These are phyloP conservation scores for Mus pahari DNA, from an alignment of 2,113 vertebrate species.

Conservation along the genomic window DNA sequence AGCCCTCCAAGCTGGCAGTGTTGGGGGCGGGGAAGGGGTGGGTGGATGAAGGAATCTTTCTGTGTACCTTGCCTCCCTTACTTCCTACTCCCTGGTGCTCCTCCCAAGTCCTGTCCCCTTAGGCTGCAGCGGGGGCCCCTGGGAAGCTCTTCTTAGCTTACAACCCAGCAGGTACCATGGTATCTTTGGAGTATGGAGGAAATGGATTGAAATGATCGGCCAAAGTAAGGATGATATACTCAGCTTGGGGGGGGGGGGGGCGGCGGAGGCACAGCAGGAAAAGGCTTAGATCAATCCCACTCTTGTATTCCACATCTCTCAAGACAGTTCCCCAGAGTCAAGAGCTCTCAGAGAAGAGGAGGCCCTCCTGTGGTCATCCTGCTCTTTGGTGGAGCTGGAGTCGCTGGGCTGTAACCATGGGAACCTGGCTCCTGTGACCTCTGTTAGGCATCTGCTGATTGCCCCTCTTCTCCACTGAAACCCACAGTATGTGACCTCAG, in stretches of 20 bases:
- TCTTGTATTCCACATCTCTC: neutral
- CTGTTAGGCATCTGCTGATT: slow-evolving; percentile 65
- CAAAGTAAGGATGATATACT: neutral
- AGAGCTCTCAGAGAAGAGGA: neutral
- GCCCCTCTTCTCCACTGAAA: slow-evolving; percentile 65
- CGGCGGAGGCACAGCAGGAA: neutral
- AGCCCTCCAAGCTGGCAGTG: neutral
- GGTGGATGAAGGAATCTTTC: neutral
- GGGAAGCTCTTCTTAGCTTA: neutral
- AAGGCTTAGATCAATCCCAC: too few species aligned
- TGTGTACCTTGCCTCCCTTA: neutral
- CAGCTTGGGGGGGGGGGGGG: neutral
- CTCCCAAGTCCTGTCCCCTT: neutral
- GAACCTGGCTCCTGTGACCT: slow-evolving; percentile 55
- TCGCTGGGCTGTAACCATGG: slow-evolving; percentile 67
- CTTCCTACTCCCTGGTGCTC: neutral
- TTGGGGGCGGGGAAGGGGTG: neutral
- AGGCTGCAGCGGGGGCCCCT: fast-evolving
- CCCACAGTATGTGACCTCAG: slow-evolving; percentile 51
- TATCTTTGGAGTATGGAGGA: fast-evolving
- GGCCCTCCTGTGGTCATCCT: slow-evolving; percentile 62
- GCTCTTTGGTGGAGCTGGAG: slow-evolving; percentile 73
- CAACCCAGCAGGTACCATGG: neutral
- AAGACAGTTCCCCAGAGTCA: neutral
- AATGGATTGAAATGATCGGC: neutral